Evolutionary conservation across 2,113 vertebrate genomes (phyloP).

Genomic region (Gavialis gangeticus): DNA sequence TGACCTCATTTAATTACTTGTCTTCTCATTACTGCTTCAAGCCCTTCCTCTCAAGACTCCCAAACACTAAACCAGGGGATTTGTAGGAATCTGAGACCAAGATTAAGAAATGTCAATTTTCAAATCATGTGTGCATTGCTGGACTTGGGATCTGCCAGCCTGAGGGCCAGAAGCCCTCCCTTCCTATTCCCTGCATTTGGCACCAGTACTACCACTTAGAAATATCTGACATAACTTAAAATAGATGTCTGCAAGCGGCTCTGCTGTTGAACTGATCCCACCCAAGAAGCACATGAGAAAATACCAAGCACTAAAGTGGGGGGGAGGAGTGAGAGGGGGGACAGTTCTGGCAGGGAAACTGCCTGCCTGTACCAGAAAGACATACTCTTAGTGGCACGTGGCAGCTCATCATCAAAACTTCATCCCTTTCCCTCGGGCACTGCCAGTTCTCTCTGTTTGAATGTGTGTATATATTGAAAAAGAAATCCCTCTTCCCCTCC

Average conservation of each 20-base stretch:
- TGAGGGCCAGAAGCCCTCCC: neutral
- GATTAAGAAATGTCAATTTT: neutral
- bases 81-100: neutral
- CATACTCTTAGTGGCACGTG: neutral
- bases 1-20: constrained; percentile 2
- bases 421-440: neutral
- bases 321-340: neutral
- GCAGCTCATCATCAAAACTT: neutral
- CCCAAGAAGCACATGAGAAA: neutral
- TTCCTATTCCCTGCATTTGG: neutral
- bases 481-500: neutral
- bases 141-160: neutral
- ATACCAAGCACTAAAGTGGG: neutral
- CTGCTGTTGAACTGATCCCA: neutral
- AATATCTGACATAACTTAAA: neutral
- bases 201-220: neutral
- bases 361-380: neutral
- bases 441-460: neutral
- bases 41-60: neutral
- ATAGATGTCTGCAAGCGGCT: neutral
- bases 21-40: neutral
- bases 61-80: neutral
- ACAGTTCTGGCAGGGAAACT: neutral
- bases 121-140: neutral
- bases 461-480: neutral